A percentile compares a stretch with the other conserved stretches of the same genome.
These are phyloP conservation scores for Embidobia sp. DNA, from an alignment of 2,888 invertebrate genomes.

Conservation along the genomic window DNA sequence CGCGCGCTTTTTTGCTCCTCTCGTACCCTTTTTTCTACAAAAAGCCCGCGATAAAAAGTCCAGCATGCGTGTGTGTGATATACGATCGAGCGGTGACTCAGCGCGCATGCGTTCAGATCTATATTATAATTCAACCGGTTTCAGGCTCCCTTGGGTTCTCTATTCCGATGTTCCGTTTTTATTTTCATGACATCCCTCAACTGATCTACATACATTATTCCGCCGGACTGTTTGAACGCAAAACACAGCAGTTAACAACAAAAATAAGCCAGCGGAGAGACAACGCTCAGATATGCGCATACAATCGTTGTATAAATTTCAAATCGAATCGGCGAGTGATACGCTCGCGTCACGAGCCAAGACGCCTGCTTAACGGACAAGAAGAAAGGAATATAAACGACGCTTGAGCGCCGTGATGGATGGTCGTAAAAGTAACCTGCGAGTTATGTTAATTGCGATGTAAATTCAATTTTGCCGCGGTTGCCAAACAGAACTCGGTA, in stretches of 20 bases:
- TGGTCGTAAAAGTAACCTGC: no score
- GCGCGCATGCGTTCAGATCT: slow-evolving; percentile 65
- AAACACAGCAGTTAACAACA: slow-evolving; percentile 20
- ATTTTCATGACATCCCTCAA: slow-evolving; percentile 45
- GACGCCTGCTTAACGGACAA: no score
- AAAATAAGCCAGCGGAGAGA: slow-evolving; percentile 29
- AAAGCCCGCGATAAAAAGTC: slow-evolving; percentile 40
- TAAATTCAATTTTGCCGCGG: no score
- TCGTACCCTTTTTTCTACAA: slow-evolving; percentile 1
- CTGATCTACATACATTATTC: slow-evolving; percentile 56
- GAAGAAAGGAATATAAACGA: slow-evolving; percentile 21
- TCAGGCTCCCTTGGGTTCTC: slow-evolving; percentile 60
- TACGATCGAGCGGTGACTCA: slow-evolving; percentile 67
- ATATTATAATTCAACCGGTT: slow-evolving; percentile 73
- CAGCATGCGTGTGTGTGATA: slow-evolving; percentile 57
- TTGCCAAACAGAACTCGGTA: no score
- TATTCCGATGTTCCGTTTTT: slow-evolving; percentile 51
- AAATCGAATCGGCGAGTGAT: slow-evolving; percentile 26
- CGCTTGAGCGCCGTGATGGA: slow-evolving; percentile 2
- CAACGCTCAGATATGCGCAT: slow-evolving; percentile 43
- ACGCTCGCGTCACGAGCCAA: slow-evolving; percentile 19
- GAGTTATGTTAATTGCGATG: no score
- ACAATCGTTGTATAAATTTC: slow-evolving; percentile 44
- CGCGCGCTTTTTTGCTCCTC: slow-evolving; percentile 24
- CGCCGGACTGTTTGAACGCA: slow-evolving; percentile 41